These are phyloP conservation scores for Campopleginae sp. DNA, from an alignment of 2,888 invertebrate species.

Conservation along the genomic window DNA sequence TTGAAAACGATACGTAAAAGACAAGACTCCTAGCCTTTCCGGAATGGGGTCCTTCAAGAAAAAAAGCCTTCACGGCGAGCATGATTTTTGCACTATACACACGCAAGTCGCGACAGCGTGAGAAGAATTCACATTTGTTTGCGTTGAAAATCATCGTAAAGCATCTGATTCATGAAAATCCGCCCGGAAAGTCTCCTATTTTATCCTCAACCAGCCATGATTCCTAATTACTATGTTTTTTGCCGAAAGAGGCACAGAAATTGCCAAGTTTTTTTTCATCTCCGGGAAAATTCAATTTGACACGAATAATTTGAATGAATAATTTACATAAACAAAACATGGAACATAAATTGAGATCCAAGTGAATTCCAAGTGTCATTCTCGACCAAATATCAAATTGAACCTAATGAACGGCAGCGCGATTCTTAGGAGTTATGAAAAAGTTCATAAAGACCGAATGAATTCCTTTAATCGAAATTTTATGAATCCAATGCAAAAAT, in stretches of 20 bases:
- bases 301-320: too few species aligned
- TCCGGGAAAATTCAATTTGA: background rate
- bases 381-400: background rate
- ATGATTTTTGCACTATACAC: too few species aligned
- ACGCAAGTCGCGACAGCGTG: too few species aligned
- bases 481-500: background rate
- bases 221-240: background rate
- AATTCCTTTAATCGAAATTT: background rate
- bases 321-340: background rate
- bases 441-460: background rate
- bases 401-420: background rate
- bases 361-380: background rate
- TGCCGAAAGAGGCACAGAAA: background rate
- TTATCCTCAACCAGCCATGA: background rate
- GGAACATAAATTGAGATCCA: background rate
- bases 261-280: background rate
- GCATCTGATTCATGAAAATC: too few species aligned
- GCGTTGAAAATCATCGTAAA: too few species aligned
- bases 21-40: too few species aligned
- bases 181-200: too few species aligned
- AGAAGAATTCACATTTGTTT: too few species aligned
- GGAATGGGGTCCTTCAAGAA: too few species aligned
- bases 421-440: background rate
- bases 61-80: too few species aligned
- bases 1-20: background rate